Percentiles rank a stretch among this genome's conserved stretches.
phyloP scores from a whole-genome alignment of 2,113 vertebrate species.

The Corythornis madagascariensis region DNA sequence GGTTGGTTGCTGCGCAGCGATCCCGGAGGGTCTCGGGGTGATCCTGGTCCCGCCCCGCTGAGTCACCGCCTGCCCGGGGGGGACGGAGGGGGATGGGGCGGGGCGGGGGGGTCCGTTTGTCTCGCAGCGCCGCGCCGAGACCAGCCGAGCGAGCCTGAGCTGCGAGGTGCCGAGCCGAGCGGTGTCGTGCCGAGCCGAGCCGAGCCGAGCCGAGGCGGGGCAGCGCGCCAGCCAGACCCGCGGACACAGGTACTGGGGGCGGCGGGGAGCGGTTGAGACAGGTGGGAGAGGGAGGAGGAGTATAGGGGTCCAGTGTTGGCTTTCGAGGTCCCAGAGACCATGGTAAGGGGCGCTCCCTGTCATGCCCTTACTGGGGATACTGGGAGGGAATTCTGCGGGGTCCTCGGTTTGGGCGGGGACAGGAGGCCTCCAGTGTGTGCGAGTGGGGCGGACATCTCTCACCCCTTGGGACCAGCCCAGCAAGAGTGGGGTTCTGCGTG shows the following conservation, averaged over 20 bases:
- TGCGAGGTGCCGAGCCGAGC: not conserved
- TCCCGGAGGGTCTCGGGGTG: not conserved
- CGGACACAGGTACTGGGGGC: not conserved
- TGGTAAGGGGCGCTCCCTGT: not conserved
- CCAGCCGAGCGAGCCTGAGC: not conserved
- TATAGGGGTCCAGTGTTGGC: not conserved
- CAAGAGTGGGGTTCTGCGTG: not conserved
- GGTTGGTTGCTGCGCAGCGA: too few species aligned
- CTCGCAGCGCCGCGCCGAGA: not conserved
- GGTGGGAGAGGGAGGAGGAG: not conserved
- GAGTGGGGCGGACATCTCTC: not conserved
- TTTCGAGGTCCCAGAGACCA: not conserved
- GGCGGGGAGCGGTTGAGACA: not conserved
- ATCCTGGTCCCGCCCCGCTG: slow-evolving; percentile 4
- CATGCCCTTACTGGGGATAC: not conserved
- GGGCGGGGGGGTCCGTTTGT: not conserved
- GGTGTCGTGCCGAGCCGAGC: not conserved
- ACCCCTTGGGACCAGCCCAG: not conserved
- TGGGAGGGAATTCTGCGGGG: not conserved
- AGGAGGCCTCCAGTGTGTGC: not conserved
- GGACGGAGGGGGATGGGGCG: not conserved
- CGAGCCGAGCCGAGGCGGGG: too few species aligned
- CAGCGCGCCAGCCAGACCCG: not conserved
- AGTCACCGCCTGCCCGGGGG: not conserved
- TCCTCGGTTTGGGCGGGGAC: not conserved